phyloP scores from a whole-genome alignment of 2,113 vertebrate species.

The Propithecus coquereli region DNA sequence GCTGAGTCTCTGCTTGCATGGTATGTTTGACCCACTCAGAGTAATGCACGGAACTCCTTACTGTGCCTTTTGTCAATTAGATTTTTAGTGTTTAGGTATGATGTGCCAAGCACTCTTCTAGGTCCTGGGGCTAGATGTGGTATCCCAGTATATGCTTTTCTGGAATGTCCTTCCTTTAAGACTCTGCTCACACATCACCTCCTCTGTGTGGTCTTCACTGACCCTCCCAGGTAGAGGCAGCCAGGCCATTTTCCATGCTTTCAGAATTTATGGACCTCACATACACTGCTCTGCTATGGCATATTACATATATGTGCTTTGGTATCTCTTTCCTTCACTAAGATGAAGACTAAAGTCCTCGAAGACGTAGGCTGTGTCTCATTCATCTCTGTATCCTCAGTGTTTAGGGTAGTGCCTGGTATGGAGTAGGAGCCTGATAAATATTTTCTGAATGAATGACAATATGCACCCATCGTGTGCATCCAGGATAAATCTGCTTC shows the following conservation, averaged over 20 bases:
- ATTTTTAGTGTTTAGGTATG: not conserved
- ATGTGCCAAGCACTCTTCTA: not conserved
- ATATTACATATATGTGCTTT: not conserved
- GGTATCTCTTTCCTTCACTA: not conserved
- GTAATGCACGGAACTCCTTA: not conserved
- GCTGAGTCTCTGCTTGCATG: not conserved
- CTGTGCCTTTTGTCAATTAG: not conserved
- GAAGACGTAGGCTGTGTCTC: not conserved
- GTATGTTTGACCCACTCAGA: not conserved
- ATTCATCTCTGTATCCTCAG: not conserved
- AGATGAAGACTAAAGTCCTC: not conserved
- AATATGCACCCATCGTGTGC: not conserved
- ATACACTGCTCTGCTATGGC: not conserved
- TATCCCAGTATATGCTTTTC: not conserved
- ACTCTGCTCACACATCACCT: not conserved
- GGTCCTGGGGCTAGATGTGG: not conserved
- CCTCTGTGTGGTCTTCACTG: not conserved
- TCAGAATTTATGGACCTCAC: not conserved
- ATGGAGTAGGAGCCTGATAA: not conserved
- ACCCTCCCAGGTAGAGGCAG: not conserved
- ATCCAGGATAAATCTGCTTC: not conserved
- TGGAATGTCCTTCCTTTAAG: not conserved
- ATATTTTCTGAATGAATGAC: not conserved
- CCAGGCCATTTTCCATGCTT: not conserved
- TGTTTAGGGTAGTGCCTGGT: not conserved